phyloP scores from a whole-genome alignment of 2,888 invertebrate genomes.

The Hyles lineata region DNA sequence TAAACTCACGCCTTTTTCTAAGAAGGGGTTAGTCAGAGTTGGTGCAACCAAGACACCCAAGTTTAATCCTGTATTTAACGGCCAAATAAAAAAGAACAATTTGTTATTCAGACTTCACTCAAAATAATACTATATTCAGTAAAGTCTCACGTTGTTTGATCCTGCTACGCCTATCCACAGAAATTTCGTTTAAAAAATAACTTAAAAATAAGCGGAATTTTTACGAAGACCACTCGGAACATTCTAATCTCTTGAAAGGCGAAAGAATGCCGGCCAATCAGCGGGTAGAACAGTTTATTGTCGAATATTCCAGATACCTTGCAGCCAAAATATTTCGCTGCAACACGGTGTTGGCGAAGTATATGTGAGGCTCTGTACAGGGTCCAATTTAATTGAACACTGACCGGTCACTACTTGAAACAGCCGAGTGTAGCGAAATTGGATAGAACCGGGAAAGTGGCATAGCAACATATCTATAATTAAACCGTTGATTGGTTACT shows the following conservation, averaged over 20 bases:
- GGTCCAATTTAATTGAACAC: constrained; percentile 41
- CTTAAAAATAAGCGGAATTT: neutral
- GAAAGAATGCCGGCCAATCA: constrained; percentile 2
- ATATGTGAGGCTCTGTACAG: constrained; percentile 19
- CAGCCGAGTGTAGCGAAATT: constrained; percentile 40
- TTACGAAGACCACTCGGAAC: neutral
- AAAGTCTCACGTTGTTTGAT: too few relatives aligned
- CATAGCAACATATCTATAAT: constrained; percentile 34
- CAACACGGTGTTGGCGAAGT: constrained; percentile 26
- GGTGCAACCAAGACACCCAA: too few relatives aligned
- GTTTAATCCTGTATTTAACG: too few relatives aligned
- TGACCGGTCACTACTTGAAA: constrained; percentile 36
- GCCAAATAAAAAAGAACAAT: too few relatives aligned
- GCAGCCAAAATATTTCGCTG: constrained; percentile 29
- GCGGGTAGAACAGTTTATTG: constrained; percentile 11
- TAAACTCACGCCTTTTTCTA: too few relatives aligned
- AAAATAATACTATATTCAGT: too few relatives aligned
- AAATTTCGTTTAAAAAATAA: neutral
- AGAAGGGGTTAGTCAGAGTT: too few relatives aligned
- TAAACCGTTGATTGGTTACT: constrained; percentile 38
- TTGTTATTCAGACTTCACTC: too few relatives aligned
- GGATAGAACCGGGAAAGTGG: constrained; percentile 38
- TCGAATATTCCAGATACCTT: constrained; percentile 5
- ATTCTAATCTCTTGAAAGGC: constrained; percentile 1
- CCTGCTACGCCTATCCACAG: too few relatives aligned